Conservation (phyloP, 1,140 invertebrate genomes). For the Dinothrombium tinctorium region DNA sequence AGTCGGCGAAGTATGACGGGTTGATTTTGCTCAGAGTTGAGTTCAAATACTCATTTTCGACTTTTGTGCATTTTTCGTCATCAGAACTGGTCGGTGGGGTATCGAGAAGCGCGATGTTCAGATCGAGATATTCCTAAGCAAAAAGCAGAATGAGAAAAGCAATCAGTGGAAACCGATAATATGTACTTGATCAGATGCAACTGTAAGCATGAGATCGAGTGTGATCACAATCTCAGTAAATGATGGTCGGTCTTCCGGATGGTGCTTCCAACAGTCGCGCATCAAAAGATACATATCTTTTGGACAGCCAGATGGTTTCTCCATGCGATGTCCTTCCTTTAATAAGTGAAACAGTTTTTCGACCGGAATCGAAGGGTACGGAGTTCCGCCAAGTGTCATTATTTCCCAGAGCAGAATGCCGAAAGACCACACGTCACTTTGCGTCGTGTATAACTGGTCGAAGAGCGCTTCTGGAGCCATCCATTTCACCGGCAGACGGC, state of each 20-base stretch:
- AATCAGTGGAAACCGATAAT: too few species aligned
- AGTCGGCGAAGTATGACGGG: too few species aligned
- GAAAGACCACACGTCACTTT: conserved; percentile 91
- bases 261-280: conserved; percentile 79
- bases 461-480: conserved; percentile 96
- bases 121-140: background rate
- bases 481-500: conserved; percentile 87
- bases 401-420: conserved; percentile 85
- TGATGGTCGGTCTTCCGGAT: conserved; percentile 54
- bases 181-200: conserved; percentile 54
- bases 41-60: too few species aligned
- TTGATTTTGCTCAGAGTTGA: too few species aligned
- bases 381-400: conserved; percentile 71
- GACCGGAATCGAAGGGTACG: conserved; percentile 52
- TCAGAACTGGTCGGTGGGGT: conserved; percentile 3
- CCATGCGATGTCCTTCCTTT: conserved; percentile 71
- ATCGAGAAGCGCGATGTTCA: background rate
- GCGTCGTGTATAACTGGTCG: conserved; percentile 74
- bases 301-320: conserved; percentile 69
- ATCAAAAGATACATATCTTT: conserved; percentile 68
- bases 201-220: conserved; percentile 54
- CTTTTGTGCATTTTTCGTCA: too few species aligned
- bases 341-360: conserved; percentile 41
- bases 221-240: conserved; percentile 67
- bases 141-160: too few species aligned